Evolutionary conservation across 2,888 invertebrate genomes (phyloP).

Genomic region (Eristalis tenax): DNA sequence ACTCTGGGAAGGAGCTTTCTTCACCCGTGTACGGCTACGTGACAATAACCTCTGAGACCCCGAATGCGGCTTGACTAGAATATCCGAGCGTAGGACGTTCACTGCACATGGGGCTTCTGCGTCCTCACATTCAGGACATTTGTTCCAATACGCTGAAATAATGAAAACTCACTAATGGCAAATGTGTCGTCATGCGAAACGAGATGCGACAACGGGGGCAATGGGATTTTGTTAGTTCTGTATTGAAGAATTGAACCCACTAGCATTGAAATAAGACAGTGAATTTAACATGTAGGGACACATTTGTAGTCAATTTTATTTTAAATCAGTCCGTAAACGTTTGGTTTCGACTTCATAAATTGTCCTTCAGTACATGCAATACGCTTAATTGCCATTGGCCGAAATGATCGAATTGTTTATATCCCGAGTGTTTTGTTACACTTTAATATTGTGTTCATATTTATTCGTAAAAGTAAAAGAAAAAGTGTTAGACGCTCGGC

Average conservation of each 20-base stretch:
- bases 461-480: no score
- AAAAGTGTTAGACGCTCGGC: no score
- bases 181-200: slow-evolving; percentile 57
- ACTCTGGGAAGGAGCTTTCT: slow-evolving; percentile 21
- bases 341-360: not conserved
- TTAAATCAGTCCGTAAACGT: no score
- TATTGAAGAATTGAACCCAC: slow-evolving; percentile 36
- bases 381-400: no score
- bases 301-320: no score
- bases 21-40: slow-evolving; percentile 47
- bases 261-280: slow-evolving; percentile 40
- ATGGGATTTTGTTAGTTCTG: slow-evolving; percentile 48
- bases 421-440: no score
- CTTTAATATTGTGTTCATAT: no score
- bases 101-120: slow-evolving; percentile 16
- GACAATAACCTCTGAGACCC: slow-evolving; percentile 47
- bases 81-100: slow-evolving; percentile 23
- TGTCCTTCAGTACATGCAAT: no score
- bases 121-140: slow-evolving; percentile 59
- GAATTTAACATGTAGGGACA: not conserved
- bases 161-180: slow-evolving; percentile 67
- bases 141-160: slow-evolving; percentile 64
- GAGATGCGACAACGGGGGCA: slow-evolving; percentile 54
- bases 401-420: no score
- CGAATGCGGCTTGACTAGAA: not conserved